These are phyloP conservation scores for Tineola bisselliella DNA, from an alignment of 2,888 invertebrate genomes.

Conservation along the genomic window DNA sequence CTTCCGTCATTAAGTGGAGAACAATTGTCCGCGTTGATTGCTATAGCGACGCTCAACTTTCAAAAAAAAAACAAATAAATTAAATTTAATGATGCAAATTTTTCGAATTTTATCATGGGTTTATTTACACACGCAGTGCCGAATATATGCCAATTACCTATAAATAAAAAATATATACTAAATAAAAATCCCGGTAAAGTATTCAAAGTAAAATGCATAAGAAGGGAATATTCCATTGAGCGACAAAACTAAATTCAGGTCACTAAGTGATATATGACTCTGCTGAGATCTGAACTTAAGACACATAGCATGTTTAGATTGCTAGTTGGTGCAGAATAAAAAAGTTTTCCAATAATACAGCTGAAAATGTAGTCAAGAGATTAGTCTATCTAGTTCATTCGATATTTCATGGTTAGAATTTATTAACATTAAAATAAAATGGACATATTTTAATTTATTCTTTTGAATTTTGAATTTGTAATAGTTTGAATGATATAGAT, in stretches of 20 bases:
- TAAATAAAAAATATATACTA: no score
- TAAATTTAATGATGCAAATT: constrained; percentile 49
- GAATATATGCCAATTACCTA: no score
- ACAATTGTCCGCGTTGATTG: constrained; percentile 30
- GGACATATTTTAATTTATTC: no score
- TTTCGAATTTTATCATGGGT: constrained; percentile 39
- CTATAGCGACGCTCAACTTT: constrained; percentile 17
- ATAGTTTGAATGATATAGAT: no score
- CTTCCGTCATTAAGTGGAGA: constrained; percentile 11
- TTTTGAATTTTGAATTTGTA: no score
- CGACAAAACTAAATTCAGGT: constrained; percentile 23
- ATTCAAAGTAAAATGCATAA: no score
- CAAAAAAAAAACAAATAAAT: constrained; percentile 44
- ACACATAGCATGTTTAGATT: constrained; percentile 17
- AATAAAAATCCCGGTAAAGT: no score
- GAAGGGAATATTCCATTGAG: no score
- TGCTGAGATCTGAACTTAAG: constrained; percentile 18
- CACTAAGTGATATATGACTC: constrained; percentile 34
- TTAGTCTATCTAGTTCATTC: not conserved
- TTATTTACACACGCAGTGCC: not conserved
- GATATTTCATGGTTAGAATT: no score
- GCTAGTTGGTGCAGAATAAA: constrained; percentile 25
- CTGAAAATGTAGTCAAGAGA: not conserved
- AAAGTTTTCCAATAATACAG: not conserved
- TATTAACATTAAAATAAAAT: no score